These are phyloP conservation scores for Umimayanthus kanabou DNA, from an alignment of 92 coral and sea anemone genomes.

Conservation along the genomic window DNA sequence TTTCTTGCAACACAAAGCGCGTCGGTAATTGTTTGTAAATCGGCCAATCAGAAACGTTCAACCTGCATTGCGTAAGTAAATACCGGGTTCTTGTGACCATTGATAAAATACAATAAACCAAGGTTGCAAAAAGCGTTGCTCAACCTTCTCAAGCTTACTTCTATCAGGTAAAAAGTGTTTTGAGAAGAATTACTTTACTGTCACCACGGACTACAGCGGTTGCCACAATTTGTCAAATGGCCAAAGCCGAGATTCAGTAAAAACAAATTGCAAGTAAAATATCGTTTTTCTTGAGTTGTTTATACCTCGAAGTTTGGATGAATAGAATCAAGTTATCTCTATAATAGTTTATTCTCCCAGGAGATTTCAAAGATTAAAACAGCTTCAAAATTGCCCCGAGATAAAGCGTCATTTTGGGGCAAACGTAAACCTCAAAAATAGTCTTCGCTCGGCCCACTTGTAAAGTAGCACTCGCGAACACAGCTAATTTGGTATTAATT, in stretches of 20 bases:
- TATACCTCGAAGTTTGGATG: not conserved
- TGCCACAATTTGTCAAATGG: not conserved
- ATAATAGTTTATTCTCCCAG: not conserved
- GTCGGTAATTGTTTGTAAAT: slow-evolving; percentile 9
- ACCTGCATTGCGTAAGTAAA: slow-evolving; percentile 29
- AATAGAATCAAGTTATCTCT: slow-evolving; percentile 2
- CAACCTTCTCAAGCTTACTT: not conserved
- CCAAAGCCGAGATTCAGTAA: not conserved
- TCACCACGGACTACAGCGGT: not conserved
- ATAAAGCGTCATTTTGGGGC: slow-evolving; percentile 13
- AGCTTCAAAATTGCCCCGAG: slow-evolving; percentile 16
- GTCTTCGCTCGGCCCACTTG: too few relatives aligned
- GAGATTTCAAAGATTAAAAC: slow-evolving; percentile 15
- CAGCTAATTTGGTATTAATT: not conserved
- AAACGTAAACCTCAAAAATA: not conserved
- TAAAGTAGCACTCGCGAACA: not conserved
- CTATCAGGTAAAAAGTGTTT: not conserved
- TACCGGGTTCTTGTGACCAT: slow-evolving; percentile 22
- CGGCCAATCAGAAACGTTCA: slow-evolving; percentile 22
- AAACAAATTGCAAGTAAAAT: not conserved
- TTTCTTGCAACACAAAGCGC: slow-evolving; percentile 16
- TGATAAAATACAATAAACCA: slow-evolving; percentile 33
- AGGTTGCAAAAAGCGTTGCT: not conserved
- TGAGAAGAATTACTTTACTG: too few relatives aligned
- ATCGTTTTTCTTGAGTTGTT: not conserved